Conservation (phyloP, 2,888 invertebrate genomes). For the Drosophila ustulata region DNA sequence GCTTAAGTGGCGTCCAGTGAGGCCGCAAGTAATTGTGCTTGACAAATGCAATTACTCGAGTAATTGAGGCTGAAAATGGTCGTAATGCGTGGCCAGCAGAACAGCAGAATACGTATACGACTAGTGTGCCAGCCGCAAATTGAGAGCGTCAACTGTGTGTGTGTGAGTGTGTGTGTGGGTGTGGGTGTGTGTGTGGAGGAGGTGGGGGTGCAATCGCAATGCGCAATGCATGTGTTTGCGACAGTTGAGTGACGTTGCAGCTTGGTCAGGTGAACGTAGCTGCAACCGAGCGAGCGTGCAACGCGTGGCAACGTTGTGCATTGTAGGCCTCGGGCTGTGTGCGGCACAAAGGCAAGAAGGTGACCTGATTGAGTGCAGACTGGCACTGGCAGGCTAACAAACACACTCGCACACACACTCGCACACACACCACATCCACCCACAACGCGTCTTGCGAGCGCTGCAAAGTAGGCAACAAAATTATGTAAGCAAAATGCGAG, state of each 20-base stretch:
- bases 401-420: slow-evolving; percentile 4
- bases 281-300: background rate
- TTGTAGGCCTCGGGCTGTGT: slow-evolving; percentile 27
- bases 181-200: too few species aligned
- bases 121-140: background rate
- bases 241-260: slow-evolving; percentile 26
- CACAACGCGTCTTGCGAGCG: slow-evolving; percentile 29
- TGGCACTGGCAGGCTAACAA: background rate
- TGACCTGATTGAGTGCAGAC: slow-evolving; percentile 50
- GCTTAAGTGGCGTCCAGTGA: background rate
- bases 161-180: background rate
- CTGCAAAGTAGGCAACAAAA: slow-evolving; percentile 51
- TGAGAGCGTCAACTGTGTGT: background rate
- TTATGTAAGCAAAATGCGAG: slow-evolving; percentile 40
- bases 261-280: background rate
- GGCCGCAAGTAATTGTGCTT: slow-evolving; percentile 8
- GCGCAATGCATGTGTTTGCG: slow-evolving; percentile 8
- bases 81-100: slow-evolving; percentile 1
- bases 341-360: slow-evolving; percentile 34
- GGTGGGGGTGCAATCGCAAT: background rate
- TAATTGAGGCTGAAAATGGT: slow-evolving; percentile 1
- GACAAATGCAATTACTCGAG: slow-evolving; percentile 10
- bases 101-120: background rate
- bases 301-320: background rate
- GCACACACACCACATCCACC: background rate